phyloP scores from a whole-genome alignment of 2,888 invertebrate genomes.

The Phortica okadai region DNA sequence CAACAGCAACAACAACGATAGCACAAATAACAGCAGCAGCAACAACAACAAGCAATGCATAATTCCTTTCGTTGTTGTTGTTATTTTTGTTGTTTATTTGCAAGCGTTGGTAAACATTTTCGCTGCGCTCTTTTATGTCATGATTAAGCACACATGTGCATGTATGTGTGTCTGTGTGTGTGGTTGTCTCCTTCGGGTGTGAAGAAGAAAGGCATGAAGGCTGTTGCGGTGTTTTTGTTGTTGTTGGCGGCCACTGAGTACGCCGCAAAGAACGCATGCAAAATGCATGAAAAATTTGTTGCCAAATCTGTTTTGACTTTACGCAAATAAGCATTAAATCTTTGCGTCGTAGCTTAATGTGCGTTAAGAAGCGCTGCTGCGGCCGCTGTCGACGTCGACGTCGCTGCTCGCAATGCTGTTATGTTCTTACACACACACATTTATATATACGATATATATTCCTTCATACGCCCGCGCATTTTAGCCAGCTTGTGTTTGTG shows the following conservation, averaged over 20 bases:
- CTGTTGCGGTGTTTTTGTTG: background rate
- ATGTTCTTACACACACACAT: background rate
- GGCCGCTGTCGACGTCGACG: constrained; percentile 1
- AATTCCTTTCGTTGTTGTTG: no score
- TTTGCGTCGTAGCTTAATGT: constrained; percentile 43
- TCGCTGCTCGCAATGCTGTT: no score
- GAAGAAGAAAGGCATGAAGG: background rate
- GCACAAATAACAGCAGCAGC: background rate
- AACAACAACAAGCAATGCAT: constrained; percentile 34
- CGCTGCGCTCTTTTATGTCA: constrained; percentile 71
- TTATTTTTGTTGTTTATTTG: constrained; percentile 40
- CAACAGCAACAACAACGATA: background rate
- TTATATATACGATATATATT: background rate
- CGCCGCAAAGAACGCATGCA: background rate
- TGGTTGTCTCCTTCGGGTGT: background rate
- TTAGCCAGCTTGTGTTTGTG: no score
- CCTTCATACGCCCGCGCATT: background rate
- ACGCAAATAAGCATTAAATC: constrained; percentile 72
- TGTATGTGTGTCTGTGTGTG: background rate
- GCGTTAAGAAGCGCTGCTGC: constrained; percentile 35
- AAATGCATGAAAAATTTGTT: constrained; percentile 36
- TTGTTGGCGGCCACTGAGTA: background rate
- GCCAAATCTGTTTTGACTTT: constrained; percentile 69
- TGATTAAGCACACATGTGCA: constrained; percentile 58
- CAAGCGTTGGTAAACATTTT: constrained; percentile 62